Conservation (phyloP, 2,113 vertebrate species). For the Hippolais icterina region DNA sequence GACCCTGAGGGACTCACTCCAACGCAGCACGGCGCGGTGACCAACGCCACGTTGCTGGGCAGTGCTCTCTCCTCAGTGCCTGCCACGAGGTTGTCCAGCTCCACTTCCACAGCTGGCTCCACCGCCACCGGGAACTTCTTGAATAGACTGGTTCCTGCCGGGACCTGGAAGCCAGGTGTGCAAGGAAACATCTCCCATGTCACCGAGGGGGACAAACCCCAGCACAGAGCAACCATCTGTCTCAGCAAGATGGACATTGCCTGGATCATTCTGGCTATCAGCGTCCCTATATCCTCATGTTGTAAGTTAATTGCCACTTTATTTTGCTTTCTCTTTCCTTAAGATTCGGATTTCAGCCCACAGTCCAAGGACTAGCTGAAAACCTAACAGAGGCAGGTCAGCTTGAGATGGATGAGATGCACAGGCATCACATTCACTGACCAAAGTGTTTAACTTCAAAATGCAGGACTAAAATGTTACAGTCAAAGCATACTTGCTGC, state of each 20-base stretch:
- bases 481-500: neutral
- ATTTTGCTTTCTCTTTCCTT: neutral
- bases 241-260: conserved; percentile 93
- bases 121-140: conserved; percentile 86
- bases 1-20: conserved; percentile 38
- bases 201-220: conserved; percentile 79
- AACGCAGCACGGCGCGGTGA: conserved; percentile 26
- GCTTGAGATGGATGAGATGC: neutral
- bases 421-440: neutral
- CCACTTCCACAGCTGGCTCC: conserved; percentile 76
- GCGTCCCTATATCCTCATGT: conserved; percentile 92
- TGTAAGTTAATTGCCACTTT: conserved; percentile 82
- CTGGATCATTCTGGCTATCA: conserved; percentile 95
- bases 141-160: conserved; percentile 86
- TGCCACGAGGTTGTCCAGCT: conserved; percentile 59
- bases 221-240: conserved; percentile 86
- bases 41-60: neutral
- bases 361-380: neutral
- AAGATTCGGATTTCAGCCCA: fast-evolving
- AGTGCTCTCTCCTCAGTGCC: conserved; percentile 16
- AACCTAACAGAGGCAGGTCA: neutral
- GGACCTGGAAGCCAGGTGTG: conserved; percentile 80
- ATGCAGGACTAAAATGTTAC: neutral
- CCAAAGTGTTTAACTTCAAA: neutral
- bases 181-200: conserved; percentile 85